A percentile compares a stretch with the other conserved stretches of the same genome.
Conservation (phyloP, 2,113 vertebrate genomes). For the Microcebus griseorufus region DNA sequence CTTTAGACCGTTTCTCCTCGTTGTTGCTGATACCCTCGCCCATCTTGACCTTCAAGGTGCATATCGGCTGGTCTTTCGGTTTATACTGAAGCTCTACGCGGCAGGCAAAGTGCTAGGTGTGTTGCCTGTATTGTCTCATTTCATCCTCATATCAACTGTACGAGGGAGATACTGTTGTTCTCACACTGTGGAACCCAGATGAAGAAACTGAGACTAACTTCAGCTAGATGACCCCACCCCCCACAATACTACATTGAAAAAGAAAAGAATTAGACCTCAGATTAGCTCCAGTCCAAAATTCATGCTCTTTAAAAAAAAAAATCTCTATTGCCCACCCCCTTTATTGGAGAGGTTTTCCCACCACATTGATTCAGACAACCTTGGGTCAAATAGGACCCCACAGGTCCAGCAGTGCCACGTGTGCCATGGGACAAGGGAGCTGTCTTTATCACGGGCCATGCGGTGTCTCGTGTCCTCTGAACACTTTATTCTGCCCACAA, state of each 20-base stretch:
- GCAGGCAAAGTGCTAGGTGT: no score
- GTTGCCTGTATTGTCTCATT: not conserved
- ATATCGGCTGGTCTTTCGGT: rapidly evolving
- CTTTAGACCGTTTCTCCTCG: not conserved
- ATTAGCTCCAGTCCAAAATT: not conserved
- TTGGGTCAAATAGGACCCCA: not conserved
- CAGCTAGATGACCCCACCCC: not conserved
- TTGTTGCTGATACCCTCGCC: not conserved
- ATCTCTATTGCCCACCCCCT: not conserved
- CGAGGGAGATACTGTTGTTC: no score
- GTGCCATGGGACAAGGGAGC: rapidly evolving
- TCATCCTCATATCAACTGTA: not conserved
- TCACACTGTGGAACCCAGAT: not conserved
- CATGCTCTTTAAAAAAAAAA: not conserved
- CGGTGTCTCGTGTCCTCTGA: not conserved
- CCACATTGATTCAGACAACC: not conserved
- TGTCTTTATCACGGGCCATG: rapidly evolving
- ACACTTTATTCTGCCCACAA: not conserved
- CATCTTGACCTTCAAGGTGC: not conserved
- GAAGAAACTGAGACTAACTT: not conserved
- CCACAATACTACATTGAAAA: no score
- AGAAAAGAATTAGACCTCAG: not conserved
- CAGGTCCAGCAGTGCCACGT: not conserved
- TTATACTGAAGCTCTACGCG: rapidly evolving
- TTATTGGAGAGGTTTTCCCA: not conserved